Base-by-base conservation (phyloP, 2,113 vertebrate species). In the Lepus europaeus region DNA sequence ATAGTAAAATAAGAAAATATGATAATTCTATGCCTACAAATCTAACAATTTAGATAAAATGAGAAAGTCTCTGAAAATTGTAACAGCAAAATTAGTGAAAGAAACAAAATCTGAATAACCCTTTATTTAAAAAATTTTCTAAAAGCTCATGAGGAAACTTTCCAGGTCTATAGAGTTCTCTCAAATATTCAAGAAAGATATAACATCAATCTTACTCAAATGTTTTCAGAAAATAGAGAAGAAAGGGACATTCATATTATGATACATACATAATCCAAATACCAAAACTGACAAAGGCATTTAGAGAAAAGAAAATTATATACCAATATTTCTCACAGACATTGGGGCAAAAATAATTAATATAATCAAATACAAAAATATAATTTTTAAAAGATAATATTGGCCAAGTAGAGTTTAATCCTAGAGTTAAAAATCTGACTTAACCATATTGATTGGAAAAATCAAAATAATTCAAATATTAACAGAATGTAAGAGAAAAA, bases 101-200 rank as follows among this genome's bases (percentile, higher is more conserved):
- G 69, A 70, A 90, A 53, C 27, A 91, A 92, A 89, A 77, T 91
- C 10, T 64, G 39, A 79, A 88, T 69, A 63, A 7, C 33, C 19
- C 27, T 76, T 3, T 69, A 66, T 61, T 51, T 56, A 68, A 82
- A 70, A 86, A 91, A 23, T 45, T 51, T 45, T 45, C 45, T 23
- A 79, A 63, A 83, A 82, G 51, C 72, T 29, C 51, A 66, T 20
- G 81, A 78, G 73, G 29, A 64, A 87, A 84, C 19, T 64, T 45
- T 83, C 77, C 64, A 88, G 31, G 20, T 12, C 39, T 17, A 88
- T 29, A 49, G 64, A 33, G 3, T 85, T 89, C 64, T 56, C 61
- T 83, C 45, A 90, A 90, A 49, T 33, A 93, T 12, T 95, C 49
- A 36, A 80, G 70, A 82, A 87, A 87, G 36, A 87, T 64, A 90